A percentile compares a stretch with the other conserved stretches of the same genome.
These are phyloP conservation scores for Ditula angustiorana DNA, from an alignment of 2,888 invertebrate genomes.

Conservation along the genomic window DNA sequence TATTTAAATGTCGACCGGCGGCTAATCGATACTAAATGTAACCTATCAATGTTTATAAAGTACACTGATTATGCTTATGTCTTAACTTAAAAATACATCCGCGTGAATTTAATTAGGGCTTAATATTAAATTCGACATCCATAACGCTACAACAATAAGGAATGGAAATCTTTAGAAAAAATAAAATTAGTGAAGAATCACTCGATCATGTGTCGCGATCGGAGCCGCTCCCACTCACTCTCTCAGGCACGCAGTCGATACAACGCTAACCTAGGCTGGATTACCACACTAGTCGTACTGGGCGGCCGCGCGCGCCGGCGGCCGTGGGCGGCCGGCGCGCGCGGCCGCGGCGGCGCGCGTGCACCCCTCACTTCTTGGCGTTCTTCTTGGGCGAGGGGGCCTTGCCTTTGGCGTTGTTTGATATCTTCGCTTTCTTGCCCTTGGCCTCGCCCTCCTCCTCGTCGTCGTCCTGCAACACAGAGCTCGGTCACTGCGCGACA, in stretches of 20 bases:
- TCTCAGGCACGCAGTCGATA: slow-evolving; percentile 58
- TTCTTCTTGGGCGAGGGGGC: slow-evolving; percentile 90
- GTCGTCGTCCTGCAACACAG: slow-evolving; percentile 85
- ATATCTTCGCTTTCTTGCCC: slow-evolving; percentile 91
- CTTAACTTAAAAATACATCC: slow-evolving; percentile 81
- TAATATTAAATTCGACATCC: slow-evolving; percentile 75
- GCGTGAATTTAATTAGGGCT: slow-evolving; percentile 70
- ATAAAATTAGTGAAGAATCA: slow-evolving; percentile 68
- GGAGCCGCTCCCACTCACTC: slow-evolving; percentile 30
- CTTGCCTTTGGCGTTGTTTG: slow-evolving; percentile 89
- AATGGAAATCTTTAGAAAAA: slow-evolving; percentile 78
- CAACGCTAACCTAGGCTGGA: slow-evolving; percentile 76
- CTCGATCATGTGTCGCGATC: slow-evolving; percentile 54
- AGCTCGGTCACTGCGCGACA: neutral
- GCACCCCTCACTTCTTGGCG: slow-evolving; percentile 82
- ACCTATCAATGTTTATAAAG: slow-evolving; percentile 67
- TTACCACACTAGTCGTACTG: slow-evolving; percentile 73
- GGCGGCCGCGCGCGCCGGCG: slow-evolving; percentile 43
- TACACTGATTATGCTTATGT: slow-evolving; percentile 81
- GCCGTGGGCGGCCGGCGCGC: slow-evolving; percentile 27
- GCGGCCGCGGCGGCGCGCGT: slow-evolving; percentile 44
- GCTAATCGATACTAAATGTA: slow-evolving; percentile 60
- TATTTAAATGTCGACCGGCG: slow-evolving; percentile 67
- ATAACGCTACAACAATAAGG: slow-evolving; percentile 83
- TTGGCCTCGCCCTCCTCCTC: slow-evolving; percentile 92